These are phyloP conservation scores for Cryptophagus acutangulus DNA, from an alignment of 2,888 invertebrate species.

Conservation along the genomic window DNA sequence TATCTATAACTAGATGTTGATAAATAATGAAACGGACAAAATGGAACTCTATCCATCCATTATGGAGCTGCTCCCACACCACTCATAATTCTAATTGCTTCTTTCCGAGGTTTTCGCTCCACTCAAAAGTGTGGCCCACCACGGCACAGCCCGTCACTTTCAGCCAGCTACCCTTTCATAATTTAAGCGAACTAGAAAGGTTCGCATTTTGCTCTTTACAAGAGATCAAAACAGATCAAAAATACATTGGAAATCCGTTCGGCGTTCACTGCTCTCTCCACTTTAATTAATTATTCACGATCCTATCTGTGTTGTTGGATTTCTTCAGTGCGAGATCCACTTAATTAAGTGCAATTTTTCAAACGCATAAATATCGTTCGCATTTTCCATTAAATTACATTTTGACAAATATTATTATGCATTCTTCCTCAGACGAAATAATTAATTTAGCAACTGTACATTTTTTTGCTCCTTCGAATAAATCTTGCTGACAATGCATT, in stretches of 20 bases:
- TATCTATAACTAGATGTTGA: conserved; percentile 45
- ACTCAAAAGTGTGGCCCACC: not conserved
- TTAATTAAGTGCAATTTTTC: too few relatives aligned
- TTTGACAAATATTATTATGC: too few relatives aligned
- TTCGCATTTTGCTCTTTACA: conserved; percentile 11
- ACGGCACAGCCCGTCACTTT: conserved; percentile 6
- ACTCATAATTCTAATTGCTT: conserved; percentile 33
- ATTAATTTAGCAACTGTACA: too few relatives aligned
- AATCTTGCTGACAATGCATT: too few relatives aligned
- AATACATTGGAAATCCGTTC: conserved; percentile 16
- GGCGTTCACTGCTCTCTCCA: conserved; percentile 9
- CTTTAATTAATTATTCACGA: conserved; percentile 26
- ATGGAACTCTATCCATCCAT: conserved; percentile 38
- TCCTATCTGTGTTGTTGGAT: too few relatives aligned
- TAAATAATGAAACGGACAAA: conserved; percentile 41
- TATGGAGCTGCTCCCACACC: conserved; percentile 8
- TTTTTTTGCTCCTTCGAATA: too few relatives aligned
- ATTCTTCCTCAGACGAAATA: too few relatives aligned
- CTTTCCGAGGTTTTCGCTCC: conserved; percentile 15
- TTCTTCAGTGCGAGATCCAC: conserved; percentile 16
- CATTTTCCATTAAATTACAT: too few relatives aligned
- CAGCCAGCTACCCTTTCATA: conserved; percentile 18
- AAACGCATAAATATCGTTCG: too few relatives aligned
- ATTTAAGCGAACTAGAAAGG: conserved; percentile 22
- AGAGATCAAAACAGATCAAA: conserved; percentile 27